Base-by-base conservation (phyloP, 1,140 invertebrate species). In the Drosophila nigrodunni region DNA sequence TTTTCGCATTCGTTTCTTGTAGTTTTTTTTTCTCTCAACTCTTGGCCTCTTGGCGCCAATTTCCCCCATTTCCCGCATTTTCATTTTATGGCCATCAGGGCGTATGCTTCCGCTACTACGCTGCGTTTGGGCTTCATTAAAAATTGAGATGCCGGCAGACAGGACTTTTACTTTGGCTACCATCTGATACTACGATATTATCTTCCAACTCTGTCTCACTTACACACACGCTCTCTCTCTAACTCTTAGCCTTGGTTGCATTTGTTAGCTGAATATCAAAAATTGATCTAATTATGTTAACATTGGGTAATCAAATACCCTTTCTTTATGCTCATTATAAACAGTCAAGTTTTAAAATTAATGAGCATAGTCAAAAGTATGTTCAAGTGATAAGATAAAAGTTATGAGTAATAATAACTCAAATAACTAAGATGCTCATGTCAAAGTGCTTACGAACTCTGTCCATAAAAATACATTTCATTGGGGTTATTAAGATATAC, bases 81-180 rank as follows among this genome's bases (percentile, higher is more conserved):
- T 61, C 49, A 39, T 74, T 69, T 74, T 74, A 74, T 69, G 57
- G 57, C 65, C 65, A 61, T 44, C 21, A 55, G 49, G 71, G 34
- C 55, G 46, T 60, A 13, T 8, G 64, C 54, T 49, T 13, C 9
- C 25, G 6, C 37, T 10, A 3, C 52, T 55, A 18, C 35, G 44
- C 69, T 52, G 54, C 60, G 69, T 72, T 73, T 10, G 35, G 54
- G 64, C 64, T 59, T 60, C 65, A 74, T 74, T 74, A 74, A 74
- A 74, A 74, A 74, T 74, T 74, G 71, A 74, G 57, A 43, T 34
- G 65, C 65, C 49, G 49, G 71, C 71, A 69, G 71, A 61, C 57
- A 74, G 67, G 65, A 74, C 65, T 69, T 69, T 69, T 69, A 69
- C 57, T 61, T 61, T 54, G 64, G 18, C 71, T 46, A 55, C 30